A percentile compares a stretch with the other conserved stretches of the same genome.
Conservation (phyloP, 2,113 vertebrate species). For the Thermophis baileyi region DNA sequence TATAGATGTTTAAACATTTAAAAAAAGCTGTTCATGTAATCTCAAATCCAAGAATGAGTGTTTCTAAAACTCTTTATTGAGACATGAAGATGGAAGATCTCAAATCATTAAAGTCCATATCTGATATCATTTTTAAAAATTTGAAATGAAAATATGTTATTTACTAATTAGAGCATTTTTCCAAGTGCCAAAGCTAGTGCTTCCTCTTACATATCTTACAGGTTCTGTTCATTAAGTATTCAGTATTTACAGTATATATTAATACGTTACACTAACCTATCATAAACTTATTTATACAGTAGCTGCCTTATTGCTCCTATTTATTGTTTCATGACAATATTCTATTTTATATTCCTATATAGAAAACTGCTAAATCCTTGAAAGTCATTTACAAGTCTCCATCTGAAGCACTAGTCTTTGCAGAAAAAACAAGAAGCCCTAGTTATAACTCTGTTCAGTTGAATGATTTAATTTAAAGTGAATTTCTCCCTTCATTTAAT, state of each 20-base stretch:
- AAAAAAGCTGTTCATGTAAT: background rate
- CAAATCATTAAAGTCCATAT: background rate
- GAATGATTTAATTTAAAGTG: background rate
- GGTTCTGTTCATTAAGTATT: background rate
- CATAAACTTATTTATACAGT: background rate
- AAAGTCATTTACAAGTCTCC: background rate
- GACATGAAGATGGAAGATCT: background rate
- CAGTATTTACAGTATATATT: background rate
- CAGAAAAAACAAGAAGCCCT: background rate
- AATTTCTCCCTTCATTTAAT: background rate
- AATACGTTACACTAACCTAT: background rate
- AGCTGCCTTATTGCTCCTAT: background rate
- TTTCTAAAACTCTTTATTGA: background rate
- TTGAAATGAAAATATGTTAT: background rate
- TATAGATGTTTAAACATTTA: background rate
- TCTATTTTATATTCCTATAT: background rate
- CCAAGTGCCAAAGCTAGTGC: background rate
- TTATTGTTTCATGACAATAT: background rate
- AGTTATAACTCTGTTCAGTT: background rate
- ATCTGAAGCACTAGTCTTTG: background rate
- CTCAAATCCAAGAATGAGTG: background rate
- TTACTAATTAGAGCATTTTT: background rate
- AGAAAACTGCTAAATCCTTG: background rate
- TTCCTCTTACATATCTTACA: background rate
- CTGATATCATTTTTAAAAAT: background rate